phyloP scores from a whole-genome alignment of 2,797 vertebrate species.

The Schizopygopsis pylzovi region DNA sequence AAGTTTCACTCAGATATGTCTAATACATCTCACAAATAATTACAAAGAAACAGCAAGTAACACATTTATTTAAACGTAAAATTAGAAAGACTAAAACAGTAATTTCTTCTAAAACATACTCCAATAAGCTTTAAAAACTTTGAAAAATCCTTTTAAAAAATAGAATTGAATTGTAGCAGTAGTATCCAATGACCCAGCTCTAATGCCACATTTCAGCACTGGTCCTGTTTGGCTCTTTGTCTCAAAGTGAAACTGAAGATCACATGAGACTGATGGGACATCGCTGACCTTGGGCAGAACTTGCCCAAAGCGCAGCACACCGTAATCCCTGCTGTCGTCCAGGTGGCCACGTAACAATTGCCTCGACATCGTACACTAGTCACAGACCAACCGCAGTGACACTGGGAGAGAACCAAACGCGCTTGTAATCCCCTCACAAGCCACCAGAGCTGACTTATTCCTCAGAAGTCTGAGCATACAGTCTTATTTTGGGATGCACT shows the following conservation, averaged over 20 bases:
- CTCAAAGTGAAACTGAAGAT: conserved; percentile 21
- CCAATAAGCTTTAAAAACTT: not conserved
- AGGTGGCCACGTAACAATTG: conserved; percentile 59
- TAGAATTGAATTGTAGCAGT: not conserved
- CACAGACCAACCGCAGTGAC: conserved; percentile 1
- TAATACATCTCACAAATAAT: not conserved
- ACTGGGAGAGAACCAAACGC: not conserved
- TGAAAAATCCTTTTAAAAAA: not conserved
- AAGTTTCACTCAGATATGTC: not conserved
- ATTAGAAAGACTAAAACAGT: not conserved
- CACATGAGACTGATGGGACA: conserved; percentile 17
- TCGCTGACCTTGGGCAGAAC: conserved; percentile 66
- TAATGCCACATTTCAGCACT: not conserved
- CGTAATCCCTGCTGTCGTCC: conserved; percentile 50
- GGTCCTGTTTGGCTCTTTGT: not conserved
- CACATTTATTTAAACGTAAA: not conserved
- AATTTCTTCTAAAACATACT: not conserved
- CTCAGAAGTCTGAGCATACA: not conserved
- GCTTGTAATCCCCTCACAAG: conserved; percentile 23
- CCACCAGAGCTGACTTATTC: not conserved
- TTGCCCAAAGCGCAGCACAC: conserved; percentile 31
- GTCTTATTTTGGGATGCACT: not conserved
- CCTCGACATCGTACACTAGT: conserved; percentile 53
- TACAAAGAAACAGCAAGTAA: not conserved
- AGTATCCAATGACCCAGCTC: not conserved